Evolutionary conservation across 2,888 invertebrate species (phyloP), one percentile per base, ranked within the genome.

Genomic region (Leptinotarsa tumamoca): DNA sequence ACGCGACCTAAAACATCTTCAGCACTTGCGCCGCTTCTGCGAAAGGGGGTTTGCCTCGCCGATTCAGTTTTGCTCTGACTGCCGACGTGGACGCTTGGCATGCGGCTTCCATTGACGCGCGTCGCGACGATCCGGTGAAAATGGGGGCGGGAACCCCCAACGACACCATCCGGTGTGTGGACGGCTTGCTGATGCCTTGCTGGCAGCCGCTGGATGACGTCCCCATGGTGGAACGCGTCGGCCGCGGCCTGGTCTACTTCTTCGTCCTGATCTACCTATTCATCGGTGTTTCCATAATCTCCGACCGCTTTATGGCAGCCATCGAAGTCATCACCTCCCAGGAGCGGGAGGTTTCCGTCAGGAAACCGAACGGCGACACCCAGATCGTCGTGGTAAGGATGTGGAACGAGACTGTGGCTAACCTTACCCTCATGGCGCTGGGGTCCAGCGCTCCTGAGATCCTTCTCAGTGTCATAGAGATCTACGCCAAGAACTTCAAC

Each of bases 361-460:
- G 96, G 85, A 95, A 95, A 81, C 93, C 95, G 80, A 95, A 95
- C 85, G 96, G 96, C 78, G 96, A 96, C 78, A 93, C 92, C 17
- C 96, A 97, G 86, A 95, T 96, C 82, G 91, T 99, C 63, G 95
- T 94, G 70, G 98, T 99, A 18, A 92, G 98, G 76, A 95, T 99
- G 76, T 99, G 99, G 99, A 99, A 99, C 89, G 99, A 99, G 88
- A 99, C 99, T 3, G 99, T 99, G 63, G 98, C 98, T 80, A 99
- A 99, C 89, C 90, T 99, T 82, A 99, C 99, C 5, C 91, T 99
- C 72, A 99, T 99, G 99, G 99, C 99, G 17, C 90, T 99, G 73
- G 99, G 99, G 3, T 98, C 98, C 27, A 98, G 98, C 83, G 99
- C 99, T 3, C 99, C 99, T 0, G 99, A 99, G 90, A 99, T 99